Evolutionary conservation across 2,888 invertebrate species (phyloP), one percentile per base, ranked within the genome.

Genomic region (Polyommatus iphigenia): DNA sequence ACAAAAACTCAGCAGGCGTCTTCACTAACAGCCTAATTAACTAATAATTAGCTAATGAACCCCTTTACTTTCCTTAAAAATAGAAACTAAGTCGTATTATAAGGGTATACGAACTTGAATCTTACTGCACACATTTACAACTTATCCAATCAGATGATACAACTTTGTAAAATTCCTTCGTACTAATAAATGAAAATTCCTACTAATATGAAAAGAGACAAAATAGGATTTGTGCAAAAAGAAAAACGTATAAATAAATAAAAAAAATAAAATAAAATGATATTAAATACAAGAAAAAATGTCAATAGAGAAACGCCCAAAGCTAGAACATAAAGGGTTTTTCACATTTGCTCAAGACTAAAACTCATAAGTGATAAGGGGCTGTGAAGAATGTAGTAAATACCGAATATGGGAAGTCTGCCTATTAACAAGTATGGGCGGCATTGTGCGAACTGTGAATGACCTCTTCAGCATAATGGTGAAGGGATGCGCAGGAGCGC

Each of bases 361-460:
- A 59, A 67, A 67, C 24, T 77, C 46, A 20, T 71, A 29, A 29
- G 36, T 46, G 32, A 20, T 71, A 29, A 29, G 36, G 73, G 32
- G 29, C 67, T 67, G 67, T 67, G 29, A 67, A 67, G 73, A 73
- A 73, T 73, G 73, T 77, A 67, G 62, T 76, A 76, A 67, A 78
- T 36, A 71, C 79, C 59, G 78, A 87, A 86, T 87, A 85, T 85
- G 86, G 84, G 84, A 83, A 84, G 87, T 85, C 87, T 86, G 84
- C 87, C 89, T 90, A 90, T 91, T 90, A 89, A 87, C 85, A 85
- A 85, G 87, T 85, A 88, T 89, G 88, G 86, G 87, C 81, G 87
- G 90, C 87, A 91, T 93, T 93, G 90, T 93, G 92, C 92, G 89
- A 92, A 90, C 93, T 92, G 93, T 93, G 93, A 93, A 93, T 91